Evolutionary conservation across 2,797 vertebrate species (phyloP).

Genomic region (Typhlichthys eigenmanni): DNA sequence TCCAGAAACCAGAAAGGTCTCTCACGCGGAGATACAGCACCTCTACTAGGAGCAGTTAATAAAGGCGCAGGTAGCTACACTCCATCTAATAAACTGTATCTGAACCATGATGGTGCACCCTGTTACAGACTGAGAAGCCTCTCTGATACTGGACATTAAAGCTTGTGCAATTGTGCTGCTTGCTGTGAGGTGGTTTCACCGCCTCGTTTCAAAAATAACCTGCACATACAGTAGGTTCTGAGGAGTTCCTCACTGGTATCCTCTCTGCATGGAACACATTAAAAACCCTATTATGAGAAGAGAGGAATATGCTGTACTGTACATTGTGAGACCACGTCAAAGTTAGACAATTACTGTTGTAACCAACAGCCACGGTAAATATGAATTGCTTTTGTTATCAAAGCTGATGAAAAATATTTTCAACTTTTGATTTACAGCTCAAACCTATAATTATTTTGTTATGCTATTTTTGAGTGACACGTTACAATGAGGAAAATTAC

Average conservation of each 20-base stretch:
- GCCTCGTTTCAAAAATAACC: conserved; percentile 8
- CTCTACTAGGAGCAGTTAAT: conserved; percentile 46
- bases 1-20: conserved; percentile 38
- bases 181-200: not conserved
- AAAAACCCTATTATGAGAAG: not conserved
- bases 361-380: not conserved
- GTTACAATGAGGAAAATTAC: not conserved
- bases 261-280: not conserved
- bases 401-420: not conserved
- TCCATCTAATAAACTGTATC: conserved; percentile 49
- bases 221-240: not conserved
- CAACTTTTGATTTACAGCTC: not conserved
- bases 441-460: not conserved
- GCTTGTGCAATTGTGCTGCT: not conserved
- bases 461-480: not conserved
- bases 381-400: not conserved
- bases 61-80: conserved; percentile 41
- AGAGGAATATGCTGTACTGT: no score
- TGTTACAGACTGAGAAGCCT: conserved; percentile 27
- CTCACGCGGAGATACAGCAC: conserved; percentile 35
- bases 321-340: no score
- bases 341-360: not conserved
- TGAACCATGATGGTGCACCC: conserved; percentile 24
- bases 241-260: not conserved
- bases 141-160: conserved; percentile 6